Percentiles rank a stretch among this genome's conserved stretches.
Conservation (phyloP, 2,888 invertebrate species). For the Nemoura dubitans region DNA sequence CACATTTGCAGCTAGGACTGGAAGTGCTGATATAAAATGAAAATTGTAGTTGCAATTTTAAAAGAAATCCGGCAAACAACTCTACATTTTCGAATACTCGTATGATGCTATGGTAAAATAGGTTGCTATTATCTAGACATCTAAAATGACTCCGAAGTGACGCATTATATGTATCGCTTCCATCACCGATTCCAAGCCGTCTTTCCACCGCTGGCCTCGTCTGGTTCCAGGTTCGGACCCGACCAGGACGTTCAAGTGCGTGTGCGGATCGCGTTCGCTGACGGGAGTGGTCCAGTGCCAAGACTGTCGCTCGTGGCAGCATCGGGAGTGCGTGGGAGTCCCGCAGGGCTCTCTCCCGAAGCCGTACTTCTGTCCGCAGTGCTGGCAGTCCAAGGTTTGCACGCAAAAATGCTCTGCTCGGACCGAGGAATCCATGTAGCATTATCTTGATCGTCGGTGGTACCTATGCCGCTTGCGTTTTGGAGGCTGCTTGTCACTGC, state of each 20-base stretch:
- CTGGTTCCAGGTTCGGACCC: background rate
- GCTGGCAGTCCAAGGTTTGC: slow-evolving; percentile 63
- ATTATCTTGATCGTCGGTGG: background rate
- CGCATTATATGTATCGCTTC: no score
- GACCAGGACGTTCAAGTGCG: slow-evolving; percentile 54
- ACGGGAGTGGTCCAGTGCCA: slow-evolving; percentile 63
- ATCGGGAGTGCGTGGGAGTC: slow-evolving; percentile 69
- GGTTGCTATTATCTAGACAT: no score
- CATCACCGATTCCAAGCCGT: no score
- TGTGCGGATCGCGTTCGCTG: slow-evolving; percentile 58
- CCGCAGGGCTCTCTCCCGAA: slow-evolving; percentile 56
- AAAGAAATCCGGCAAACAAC: no score
- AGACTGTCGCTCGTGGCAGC: slow-evolving; percentile 65
- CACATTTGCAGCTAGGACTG: no score
- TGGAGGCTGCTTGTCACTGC: no score
- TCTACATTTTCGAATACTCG: no score
- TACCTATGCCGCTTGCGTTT: background rate
- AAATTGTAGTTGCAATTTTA: no score
- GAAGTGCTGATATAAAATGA: no score
- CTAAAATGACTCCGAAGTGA: no score
- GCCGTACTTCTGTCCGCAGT: slow-evolving; percentile 72
- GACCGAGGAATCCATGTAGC: background rate
- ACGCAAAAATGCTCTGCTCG: background rate
- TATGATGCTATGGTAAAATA: no score
- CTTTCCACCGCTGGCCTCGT: background rate